Evolutionary conservation across 2,888 invertebrate genomes (phyloP).

Genomic region (Acleris holmiana): DNA sequence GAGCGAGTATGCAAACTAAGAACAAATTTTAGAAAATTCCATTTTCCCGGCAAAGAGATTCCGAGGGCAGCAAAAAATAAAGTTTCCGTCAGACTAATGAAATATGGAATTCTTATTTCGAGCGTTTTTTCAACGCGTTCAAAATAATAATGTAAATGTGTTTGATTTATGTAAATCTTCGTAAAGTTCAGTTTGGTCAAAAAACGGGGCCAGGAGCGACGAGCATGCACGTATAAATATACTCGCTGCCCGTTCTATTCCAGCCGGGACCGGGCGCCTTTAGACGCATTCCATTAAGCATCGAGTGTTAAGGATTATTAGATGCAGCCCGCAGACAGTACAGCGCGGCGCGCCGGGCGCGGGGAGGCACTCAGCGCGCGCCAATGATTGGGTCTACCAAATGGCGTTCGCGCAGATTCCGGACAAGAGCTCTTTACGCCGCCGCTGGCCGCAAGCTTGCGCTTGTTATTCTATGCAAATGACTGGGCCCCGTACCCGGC

Average conservation of each 20-base stretch:
- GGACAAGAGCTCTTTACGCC: constrained; percentile 59
- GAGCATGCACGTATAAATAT: not conserved
- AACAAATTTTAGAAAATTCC: constrained; percentile 38
- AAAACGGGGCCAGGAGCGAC: constrained; percentile 5
- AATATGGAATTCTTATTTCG: constrained; percentile 36
- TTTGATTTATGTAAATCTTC: constrained; percentile 24
- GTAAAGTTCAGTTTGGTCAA: not conserved
- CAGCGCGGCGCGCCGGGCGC: constrained; percentile 29
- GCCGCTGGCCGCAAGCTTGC: constrained; percentile 59
- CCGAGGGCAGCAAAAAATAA: constrained; percentile 37
- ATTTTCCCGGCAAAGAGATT: constrained; percentile 29
- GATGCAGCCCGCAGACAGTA: constrained; percentile 37
- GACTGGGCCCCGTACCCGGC: constrained; percentile 55
- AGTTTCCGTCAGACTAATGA: constrained; percentile 34
- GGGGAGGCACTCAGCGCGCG: constrained; percentile 42
- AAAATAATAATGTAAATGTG: constrained; percentile 34
- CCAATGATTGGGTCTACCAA: constrained; percentile 60
- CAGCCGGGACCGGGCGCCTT: constrained; percentile 26
- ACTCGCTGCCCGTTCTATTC: constrained; percentile 7
- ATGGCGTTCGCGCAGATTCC: constrained; percentile 59
- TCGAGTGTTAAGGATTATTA: constrained; percentile 39
- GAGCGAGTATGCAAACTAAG: constrained; percentile 38
- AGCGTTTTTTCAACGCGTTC: constrained; percentile 30
- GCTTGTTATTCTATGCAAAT: constrained; percentile 83
- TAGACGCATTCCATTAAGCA: constrained; percentile 36